Evolutionary conservation across 2,113 vertebrate genomes (phyloP).

Genomic region (Takifugu bimaculatus): DNA sequence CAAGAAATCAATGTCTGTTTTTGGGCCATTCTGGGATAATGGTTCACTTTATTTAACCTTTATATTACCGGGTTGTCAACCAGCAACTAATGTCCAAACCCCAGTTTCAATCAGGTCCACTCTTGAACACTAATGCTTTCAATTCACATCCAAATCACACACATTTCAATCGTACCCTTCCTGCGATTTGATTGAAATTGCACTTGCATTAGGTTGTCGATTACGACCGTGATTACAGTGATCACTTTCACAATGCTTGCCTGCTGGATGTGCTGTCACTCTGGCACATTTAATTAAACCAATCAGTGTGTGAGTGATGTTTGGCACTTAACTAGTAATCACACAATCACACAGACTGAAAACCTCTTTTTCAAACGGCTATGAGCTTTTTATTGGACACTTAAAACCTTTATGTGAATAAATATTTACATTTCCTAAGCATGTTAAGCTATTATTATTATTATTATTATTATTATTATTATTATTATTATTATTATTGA

Average conservation of each 20-base stretch:
- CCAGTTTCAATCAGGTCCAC: constrained; percentile 13
- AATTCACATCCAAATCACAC: background rate
- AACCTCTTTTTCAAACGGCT: constrained; percentile 19
- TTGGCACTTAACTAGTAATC: constrained; percentile 34
- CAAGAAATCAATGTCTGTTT: no score
- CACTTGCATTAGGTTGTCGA: constrained; percentile 43
- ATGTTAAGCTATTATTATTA: no score
- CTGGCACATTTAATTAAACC: constrained; percentile 52
- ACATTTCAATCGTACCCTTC: constrained; percentile 30
- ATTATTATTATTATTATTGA: no score
- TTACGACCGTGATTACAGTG: constrained; percentile 58
- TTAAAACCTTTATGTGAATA: background rate
- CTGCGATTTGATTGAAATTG: constrained; percentile 53
- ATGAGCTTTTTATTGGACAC: constrained; percentile 13
- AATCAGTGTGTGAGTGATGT: constrained; percentile 40
- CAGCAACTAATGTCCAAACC: constrained; percentile 6
- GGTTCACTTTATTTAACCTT: constrained; percentile 10
- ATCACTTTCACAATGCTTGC: constrained; percentile 56
- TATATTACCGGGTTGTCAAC: background rate
- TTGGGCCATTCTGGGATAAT: background rate
- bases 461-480: no score
- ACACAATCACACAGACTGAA: constrained; percentile 34
- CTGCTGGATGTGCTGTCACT: constrained; percentile 43
- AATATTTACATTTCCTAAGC: constrained; percentile 8
- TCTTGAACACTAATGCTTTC: constrained; percentile 13